phyloP scores from a whole-genome alignment of 2,797 vertebrate species.

The Oceanodroma leucorhoa region DNA sequence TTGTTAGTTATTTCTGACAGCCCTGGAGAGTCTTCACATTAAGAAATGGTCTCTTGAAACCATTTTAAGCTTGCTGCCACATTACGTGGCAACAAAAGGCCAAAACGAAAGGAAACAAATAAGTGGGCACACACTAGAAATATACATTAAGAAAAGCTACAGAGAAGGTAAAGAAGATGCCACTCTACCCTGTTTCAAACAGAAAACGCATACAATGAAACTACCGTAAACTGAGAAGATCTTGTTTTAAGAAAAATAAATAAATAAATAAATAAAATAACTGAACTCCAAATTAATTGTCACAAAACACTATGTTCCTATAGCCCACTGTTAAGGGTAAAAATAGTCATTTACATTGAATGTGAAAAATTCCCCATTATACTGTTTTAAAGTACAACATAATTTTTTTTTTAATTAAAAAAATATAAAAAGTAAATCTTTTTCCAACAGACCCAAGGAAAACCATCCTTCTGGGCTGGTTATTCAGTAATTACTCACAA shows the following conservation, averaged over 20 bases:
- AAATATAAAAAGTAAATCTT: not conserved
- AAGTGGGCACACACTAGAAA: not conserved
- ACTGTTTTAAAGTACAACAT: not conserved
- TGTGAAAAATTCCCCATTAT: not conserved
- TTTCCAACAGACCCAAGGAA: not conserved
- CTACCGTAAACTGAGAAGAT: not conserved
- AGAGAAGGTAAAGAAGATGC: not conserved
- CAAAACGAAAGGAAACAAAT: not conserved
- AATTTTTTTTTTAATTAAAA: not conserved
- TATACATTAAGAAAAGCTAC: not conserved
- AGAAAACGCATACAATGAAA: not conserved
- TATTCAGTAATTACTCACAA: not conserved
- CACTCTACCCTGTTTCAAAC: not conserved
- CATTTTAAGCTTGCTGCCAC: conserved; percentile 53
- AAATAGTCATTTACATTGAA: not conserved
- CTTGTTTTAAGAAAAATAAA: not conserved
- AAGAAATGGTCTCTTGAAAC: conserved; percentile 48
- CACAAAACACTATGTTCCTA: not conserved
- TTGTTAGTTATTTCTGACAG: conserved; percentile 66
- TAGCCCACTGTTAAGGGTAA: not conserved
- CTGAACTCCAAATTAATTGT: not conserved
- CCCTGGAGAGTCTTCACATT: conserved; percentile 62
- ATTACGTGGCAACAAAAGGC: conserved; percentile 30
- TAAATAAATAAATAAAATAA: not conserved
- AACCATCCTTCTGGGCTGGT: not conserved